Base-by-base conservation (phyloP, 2,797 vertebrate genomes). In the Cebuella pygmaea region DNA sequence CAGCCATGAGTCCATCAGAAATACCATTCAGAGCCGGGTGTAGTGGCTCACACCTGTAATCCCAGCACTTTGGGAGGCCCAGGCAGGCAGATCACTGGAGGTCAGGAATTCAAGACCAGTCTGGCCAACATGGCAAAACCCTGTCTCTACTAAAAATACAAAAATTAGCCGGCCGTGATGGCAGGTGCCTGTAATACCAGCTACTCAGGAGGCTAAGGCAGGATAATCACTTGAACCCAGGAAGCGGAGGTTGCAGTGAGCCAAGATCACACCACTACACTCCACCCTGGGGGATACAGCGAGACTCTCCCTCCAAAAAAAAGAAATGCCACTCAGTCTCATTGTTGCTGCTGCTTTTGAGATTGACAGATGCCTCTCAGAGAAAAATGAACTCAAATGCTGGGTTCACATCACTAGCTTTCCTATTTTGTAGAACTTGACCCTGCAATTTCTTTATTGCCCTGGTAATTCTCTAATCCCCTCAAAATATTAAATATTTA, bases 401-500 rank as follows among this genome's bases (percentile, higher is more conserved):
- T 80, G 22, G 30, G 57, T 44, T 79, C 67, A 82, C 30, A 86
- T 81, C 57, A 92, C 39, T 86, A 85, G 55, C 36, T 96, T 82
- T n/a, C 52, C 48, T 89, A 36, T 89, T 89, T 89, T 55, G 5
- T 19, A 75, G 67, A 46, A 64, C 12, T 85, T 67, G 33, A 44
- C 20, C 26, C n/a, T 46, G 17, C 1, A 94, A 81, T 88, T 94
- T 94, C 48, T 61, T 90, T 33, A 91, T 27, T 88, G 64, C 11
- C 46, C 46, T 52, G 26, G 26, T 52, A 79, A 72, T 87, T 93
- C 59, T 95, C 52, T 9, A 83, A 70, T 86, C 17, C 74, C 74
- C 48, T 94, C 48, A 89, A 92, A 85, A 85, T 15, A 81, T 81
- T 93, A 93, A 88, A 55, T 74, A 76, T 50, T 94, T 93, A 78